Conservation (phyloP, 2,797 vertebrate species). For the Chiroxiphia lanceolata region DNA sequence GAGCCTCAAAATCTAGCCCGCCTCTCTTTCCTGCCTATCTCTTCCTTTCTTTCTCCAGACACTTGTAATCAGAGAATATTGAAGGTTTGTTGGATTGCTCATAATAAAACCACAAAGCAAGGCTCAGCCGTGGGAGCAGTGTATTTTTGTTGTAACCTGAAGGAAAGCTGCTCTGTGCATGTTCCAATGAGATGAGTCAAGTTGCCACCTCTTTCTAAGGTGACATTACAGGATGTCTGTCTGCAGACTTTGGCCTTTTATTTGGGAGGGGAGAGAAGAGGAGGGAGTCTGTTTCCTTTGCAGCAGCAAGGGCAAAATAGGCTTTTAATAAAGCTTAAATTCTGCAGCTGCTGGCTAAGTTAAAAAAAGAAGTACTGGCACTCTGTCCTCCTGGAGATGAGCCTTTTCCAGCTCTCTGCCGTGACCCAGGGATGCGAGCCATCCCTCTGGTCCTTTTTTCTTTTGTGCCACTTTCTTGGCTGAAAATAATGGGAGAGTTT, state of each 20-base stretch:
- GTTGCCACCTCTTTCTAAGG: neutral
- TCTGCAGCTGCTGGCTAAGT: constrained; percentile 40
- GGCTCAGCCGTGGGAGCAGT: neutral
- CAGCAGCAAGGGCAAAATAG: constrained; percentile 3
- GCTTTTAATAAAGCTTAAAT: constrained; percentile 32
- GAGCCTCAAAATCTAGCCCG: neutral
- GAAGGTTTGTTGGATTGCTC: neutral
- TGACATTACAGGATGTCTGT: constrained; percentile 26
- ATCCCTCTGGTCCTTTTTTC: neutral
- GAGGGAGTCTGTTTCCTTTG: constrained; percentile 29
- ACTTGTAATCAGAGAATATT: neutral
- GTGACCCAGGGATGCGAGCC: neutral
- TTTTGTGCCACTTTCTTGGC: constrained; percentile 7
- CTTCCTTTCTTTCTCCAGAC: neutral
- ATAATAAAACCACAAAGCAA: neutral
- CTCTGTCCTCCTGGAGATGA: constrained; percentile 11
- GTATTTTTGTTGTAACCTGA: neutral
- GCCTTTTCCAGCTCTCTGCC: constrained; percentile 10
- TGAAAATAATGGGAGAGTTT: neutral
- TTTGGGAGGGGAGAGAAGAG: neutral
- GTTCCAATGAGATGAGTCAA: neutral
- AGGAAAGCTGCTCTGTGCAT: neutral
- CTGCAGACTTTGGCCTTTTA: neutral
- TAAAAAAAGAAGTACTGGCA: constrained; percentile 43
- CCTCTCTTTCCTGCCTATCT: neutral